These are phyloP conservation scores for Sminthurinus aureus DNA, from an alignment of 2,888 invertebrate species.

Conservation along the genomic window DNA sequence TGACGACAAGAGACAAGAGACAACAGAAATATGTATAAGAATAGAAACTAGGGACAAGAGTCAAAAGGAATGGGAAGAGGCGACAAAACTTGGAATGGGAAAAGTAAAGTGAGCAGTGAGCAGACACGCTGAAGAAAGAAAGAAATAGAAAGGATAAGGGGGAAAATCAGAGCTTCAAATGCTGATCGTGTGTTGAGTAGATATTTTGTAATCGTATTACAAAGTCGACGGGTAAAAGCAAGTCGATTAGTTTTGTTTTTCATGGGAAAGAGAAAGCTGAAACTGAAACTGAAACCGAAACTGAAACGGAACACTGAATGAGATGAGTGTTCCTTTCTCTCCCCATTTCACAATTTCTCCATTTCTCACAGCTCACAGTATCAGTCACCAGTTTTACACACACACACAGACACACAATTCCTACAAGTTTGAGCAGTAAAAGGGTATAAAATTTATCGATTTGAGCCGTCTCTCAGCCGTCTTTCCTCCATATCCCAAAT, in stretches of 20 bases:
- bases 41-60: neutral
- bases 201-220: neutral
- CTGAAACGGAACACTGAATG: too few relatives aligned
- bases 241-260: neutral
- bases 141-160: neutral
- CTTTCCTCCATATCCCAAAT: neutral
- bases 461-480: conserved; percentile 22
- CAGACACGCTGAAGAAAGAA: neutral
- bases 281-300: neutral
- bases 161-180: neutral
- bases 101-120: neutral
- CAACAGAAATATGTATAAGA: too few relatives aligned
- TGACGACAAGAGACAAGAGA: too few relatives aligned
- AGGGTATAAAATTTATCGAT: conserved; percentile 53
- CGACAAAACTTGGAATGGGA: neutral
- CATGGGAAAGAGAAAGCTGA: neutral
- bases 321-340: too few relatives aligned
- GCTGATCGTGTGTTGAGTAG: neutral
- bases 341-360: neutral
- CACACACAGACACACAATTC: too few relatives aligned
- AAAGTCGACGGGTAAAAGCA: neutral
- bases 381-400: neutral
- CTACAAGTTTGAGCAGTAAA: conserved; percentile 2
- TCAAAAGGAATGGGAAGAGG: neutral
- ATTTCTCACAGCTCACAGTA: neutral